Evolutionary conservation across 2,888 invertebrate genomes (phyloP).

Genomic region (Zele albiditarsus): DNA sequence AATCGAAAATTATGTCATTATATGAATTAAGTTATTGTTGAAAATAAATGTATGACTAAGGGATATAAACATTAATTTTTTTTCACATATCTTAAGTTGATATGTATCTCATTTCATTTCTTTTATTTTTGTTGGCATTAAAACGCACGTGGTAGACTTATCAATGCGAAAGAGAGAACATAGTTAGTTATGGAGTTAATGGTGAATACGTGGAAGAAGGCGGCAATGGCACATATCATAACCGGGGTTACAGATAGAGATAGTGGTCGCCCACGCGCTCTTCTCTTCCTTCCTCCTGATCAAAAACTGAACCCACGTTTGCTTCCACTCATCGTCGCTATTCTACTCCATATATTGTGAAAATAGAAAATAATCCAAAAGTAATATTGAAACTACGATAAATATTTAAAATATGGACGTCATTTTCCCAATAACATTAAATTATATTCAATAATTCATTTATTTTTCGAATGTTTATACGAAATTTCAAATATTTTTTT

Average conservation of each 20-base stretch:
- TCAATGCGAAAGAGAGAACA: conserved; percentile 21
- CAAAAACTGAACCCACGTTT: conserved; percentile 25
- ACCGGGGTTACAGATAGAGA: conserved; percentile 58
- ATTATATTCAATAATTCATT: too few relatives aligned
- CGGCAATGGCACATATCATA: conserved; percentile 59
- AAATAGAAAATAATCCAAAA: not conserved
- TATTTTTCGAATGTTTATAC: too few relatives aligned
- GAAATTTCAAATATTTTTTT: not conserved
- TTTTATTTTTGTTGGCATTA: not conserved
- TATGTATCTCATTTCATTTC: not conserved
- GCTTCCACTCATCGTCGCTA: not conserved
- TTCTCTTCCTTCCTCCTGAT: conserved; percentile 59
- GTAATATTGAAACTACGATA: not conserved
- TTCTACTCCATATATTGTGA: not conserved
- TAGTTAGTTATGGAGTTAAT: conserved; percentile 34
- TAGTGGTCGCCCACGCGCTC: conserved; percentile 60
- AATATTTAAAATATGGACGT: too few relatives aligned
- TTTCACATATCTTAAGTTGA: not conserved
- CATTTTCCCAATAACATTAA: too few relatives aligned
- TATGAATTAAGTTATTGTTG: not conserved
- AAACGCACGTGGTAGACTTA: not conserved
- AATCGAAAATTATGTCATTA: not conserved
- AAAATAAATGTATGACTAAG: not conserved
- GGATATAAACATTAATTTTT: not conserved
- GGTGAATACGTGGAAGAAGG: conserved; percentile 50